These are phyloP conservation scores for Sebastes trivittatus DNA, from an alignment of 2,797 vertebrate species.

Conservation along the genomic window DNA sequence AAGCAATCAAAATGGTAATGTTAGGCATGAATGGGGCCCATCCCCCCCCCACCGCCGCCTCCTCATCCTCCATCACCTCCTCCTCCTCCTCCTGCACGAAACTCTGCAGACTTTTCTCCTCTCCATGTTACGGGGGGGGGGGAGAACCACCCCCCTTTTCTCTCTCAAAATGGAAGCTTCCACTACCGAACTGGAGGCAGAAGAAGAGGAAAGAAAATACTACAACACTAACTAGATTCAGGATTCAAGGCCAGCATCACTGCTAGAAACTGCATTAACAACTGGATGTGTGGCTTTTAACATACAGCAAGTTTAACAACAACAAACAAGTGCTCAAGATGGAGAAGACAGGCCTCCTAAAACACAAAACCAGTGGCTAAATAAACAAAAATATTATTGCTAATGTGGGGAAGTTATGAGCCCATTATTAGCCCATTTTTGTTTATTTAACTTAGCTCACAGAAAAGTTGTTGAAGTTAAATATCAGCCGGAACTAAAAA, in stretches of 20 bases:
- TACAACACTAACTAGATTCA: constrained; percentile 45
- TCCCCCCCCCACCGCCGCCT: constrained; percentile 76
- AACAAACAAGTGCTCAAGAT: neutral
- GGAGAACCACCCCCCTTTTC: constrained; percentile 85
- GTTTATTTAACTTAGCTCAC: too few relatives aligned
- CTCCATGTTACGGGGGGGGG: constrained; percentile 86
- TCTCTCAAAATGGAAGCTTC: constrained; percentile 98
- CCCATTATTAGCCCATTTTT: too few relatives aligned
- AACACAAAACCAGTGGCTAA: neutral
- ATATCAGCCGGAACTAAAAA: neutral
- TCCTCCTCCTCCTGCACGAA: constrained; percentile 75
- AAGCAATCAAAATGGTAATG: constrained; percentile 99
- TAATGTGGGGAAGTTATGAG: too few relatives aligned
- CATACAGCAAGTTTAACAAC: neutral
- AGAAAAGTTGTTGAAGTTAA: neutral
- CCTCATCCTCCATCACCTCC: constrained; percentile 43
- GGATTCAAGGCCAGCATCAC: neutral
- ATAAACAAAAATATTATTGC: neutral
- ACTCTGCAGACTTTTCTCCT: constrained; percentile 93
- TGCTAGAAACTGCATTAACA: neutral
- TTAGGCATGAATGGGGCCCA: constrained; percentile 93
- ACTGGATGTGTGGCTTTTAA: neutral
- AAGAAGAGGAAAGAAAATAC: constrained; percentile 11
- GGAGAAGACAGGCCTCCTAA: neutral
- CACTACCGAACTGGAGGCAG: constrained; percentile 87